A percentile compares a stretch with the other conserved stretches of the same genome.
These are phyloP conservation scores for Dinothrombium tinctorium DNA, from an alignment of 1,140 invertebrate genomes.

Conservation along the genomic window DNA sequence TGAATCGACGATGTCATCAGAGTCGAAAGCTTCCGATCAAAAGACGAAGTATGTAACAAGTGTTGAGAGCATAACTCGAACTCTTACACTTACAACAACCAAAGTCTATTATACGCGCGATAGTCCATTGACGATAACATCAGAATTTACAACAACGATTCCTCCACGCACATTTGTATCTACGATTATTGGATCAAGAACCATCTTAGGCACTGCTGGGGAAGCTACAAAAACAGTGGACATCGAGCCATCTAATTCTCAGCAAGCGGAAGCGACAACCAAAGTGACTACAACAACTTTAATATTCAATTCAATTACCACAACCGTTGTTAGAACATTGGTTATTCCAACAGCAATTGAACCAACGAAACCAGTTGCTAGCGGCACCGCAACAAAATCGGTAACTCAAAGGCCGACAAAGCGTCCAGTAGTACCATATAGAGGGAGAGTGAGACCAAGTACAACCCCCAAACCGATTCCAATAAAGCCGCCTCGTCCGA, in stretches of 20 bases:
- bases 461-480: not conserved
- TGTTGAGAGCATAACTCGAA: constrained; percentile 15
- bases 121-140: constrained; percentile 17
- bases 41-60: constrained; percentile 15
- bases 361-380: not conserved
- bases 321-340: constrained; percentile 13
- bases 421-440: constrained; percentile 3
- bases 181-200: constrained; percentile 16
- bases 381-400: no score
- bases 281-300: constrained; percentile 14
- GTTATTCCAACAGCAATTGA: constrained; percentile 10
- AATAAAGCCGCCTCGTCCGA: constrained; percentile 7
- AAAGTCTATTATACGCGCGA: constrained; percentile 17
- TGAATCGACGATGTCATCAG: not conserved
- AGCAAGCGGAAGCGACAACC: constrained; percentile 3
- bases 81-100: constrained; percentile 15
- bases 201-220: constrained; percentile 8
- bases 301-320: constrained; percentile 13
- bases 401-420: constrained; percentile 3
- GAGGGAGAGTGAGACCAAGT: constrained; percentile 8
- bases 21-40: not conserved
- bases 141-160: constrained; percentile 16
- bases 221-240: constrained; percentile 5
- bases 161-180: constrained; percentile 16
- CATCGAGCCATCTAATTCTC: not conserved